Evolutionary conservation across 2,113 vertebrate species (phyloP).

Genomic region (Jaculus jaculus): DNA sequence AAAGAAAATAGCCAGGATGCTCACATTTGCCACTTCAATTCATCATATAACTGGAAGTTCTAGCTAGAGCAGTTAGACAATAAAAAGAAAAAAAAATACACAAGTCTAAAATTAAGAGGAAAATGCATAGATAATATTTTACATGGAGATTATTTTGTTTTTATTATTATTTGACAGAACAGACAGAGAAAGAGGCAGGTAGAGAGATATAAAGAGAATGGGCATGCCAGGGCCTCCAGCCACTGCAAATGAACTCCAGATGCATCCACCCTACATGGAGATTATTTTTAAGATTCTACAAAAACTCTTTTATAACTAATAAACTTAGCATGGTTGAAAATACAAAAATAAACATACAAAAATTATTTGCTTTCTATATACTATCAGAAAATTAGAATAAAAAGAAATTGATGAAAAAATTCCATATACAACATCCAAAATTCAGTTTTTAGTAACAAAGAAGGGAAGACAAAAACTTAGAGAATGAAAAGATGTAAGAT

Average conservation of each 20-base stretch:
- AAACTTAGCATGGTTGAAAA: background rate
- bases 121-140: too few relatives aligned
- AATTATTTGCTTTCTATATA: background rate
- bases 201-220: too few relatives aligned
- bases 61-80: background rate
- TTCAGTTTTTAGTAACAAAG: background rate
- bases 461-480: background rate
- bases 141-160: background rate
- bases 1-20: too few relatives aligned
- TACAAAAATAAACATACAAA: background rate
- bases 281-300: background rate
- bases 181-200: too few relatives aligned
- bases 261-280: too few relatives aligned
- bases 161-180: background rate
- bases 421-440: background rate
- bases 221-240: too few relatives aligned
- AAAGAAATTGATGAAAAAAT: background rate
- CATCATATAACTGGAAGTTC: background rate
- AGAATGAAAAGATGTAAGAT: background rate
- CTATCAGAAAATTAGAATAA: background rate
- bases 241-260: too few relatives aligned
- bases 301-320: background rate
- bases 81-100: background rate
- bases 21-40: background rate
- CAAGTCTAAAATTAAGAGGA: background rate